A percentile compares a stretch with the other conserved stretches of the same genome.
Conservation (phyloP, 2,797 vertebrate species). For the Tadarida brasiliensis region DNA sequence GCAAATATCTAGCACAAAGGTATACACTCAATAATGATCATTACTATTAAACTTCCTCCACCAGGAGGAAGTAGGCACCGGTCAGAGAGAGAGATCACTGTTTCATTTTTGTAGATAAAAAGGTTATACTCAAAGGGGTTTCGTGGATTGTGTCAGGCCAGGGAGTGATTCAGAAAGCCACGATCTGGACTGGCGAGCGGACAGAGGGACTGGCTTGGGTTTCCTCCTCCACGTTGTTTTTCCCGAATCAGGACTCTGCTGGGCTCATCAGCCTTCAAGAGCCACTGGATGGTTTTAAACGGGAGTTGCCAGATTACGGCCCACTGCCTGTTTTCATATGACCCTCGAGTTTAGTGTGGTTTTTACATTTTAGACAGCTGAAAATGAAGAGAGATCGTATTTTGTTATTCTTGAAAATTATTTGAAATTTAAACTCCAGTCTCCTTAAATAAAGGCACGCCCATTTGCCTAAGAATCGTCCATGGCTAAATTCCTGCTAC, state of each 20-base stretch:
- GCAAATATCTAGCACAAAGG: background rate
- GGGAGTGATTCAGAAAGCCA: background rate
- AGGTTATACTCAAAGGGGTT: background rate
- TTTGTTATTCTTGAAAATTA: background rate
- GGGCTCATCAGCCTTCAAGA: constrained; percentile 2
- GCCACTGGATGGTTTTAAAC: background rate
- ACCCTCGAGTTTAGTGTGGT: background rate
- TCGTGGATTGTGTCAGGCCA: background rate
- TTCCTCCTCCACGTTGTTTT: background rate
- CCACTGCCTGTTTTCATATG: background rate
- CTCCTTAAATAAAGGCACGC: background rate
- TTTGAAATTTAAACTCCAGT: background rate
- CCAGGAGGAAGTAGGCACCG: background rate
- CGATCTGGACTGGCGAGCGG: background rate
- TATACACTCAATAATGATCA: background rate
- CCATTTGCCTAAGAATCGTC: background rate
- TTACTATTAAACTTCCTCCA: background rate
- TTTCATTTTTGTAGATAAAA: background rate
- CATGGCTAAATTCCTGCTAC: background rate
- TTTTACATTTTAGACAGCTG: background rate
- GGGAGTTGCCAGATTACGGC: background rate
- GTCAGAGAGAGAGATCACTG: background rate
- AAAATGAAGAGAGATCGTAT: background rate
- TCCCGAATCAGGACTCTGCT: background rate
- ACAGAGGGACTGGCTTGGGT: background rate